Percentiles rank a stretch among this genome's conserved stretches.
phyloP scores from a whole-genome alignment of 1,140 invertebrate genomes.

The Medauroidea extradentata region DNA sequence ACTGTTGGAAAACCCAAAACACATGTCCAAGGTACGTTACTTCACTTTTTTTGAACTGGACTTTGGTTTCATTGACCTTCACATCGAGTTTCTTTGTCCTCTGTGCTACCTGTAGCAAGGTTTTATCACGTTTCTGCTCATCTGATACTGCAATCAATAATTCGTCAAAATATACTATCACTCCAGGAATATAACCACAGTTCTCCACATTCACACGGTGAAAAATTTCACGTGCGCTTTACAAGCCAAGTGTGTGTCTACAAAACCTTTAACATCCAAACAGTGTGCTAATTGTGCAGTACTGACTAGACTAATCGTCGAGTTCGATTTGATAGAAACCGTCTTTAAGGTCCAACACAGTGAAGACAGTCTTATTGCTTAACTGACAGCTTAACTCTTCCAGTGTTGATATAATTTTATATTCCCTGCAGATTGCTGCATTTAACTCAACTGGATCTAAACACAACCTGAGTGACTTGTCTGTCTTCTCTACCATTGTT shows the following conservation, averaged over 20 bases:
- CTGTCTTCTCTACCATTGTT: conserved; percentile 35
- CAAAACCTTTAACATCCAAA: conserved; percentile 35
- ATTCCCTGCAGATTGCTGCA: conserved; percentile 10
- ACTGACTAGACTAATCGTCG: conserved; percentile 10
- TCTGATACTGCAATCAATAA: conserved; percentile 29
- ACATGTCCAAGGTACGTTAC: conserved; percentile 37
- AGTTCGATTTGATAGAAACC: conserved; percentile 21
- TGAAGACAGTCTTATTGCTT: conserved; percentile 16
- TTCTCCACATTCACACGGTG: conserved; percentile 29
- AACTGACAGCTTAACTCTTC: conserved; percentile 18
- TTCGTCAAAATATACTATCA: conserved; percentile 39
- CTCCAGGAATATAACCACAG: conserved; percentile 31
- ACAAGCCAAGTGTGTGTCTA: conserved; percentile 36
- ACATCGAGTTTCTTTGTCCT: conserved; percentile 24
- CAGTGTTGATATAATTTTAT: conserved; percentile 15
- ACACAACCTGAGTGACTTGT: conserved; percentile 35
- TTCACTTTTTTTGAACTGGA: conserved; percentile 21
- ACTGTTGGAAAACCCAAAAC: conserved; percentile 29
- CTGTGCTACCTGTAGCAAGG: conserved; percentile 28
- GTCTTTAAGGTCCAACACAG: conserved; percentile 20
- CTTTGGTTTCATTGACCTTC: conserved; percentile 37
- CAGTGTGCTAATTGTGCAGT: conserved; percentile 18
- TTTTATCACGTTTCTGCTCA: conserved; percentile 27
- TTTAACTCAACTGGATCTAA: conserved; percentile 35
- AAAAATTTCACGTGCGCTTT: conserved; percentile 31